Conservation (phyloP, 2,113 vertebrate genomes). For the Pheucticus melanocephalus region DNA sequence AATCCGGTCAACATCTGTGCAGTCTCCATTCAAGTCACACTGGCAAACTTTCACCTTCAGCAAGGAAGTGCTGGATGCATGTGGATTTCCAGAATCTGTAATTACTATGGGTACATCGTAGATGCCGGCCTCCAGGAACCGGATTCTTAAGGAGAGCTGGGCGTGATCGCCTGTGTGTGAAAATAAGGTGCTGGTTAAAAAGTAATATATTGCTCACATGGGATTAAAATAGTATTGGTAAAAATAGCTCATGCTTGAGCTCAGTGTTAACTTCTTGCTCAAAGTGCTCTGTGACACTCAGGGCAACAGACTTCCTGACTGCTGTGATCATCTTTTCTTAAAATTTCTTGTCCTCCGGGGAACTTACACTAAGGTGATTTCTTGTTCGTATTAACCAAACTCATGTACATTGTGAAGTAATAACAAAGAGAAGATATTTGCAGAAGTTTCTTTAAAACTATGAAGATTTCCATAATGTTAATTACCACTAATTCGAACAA, state of each 20-base stretch:
- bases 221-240: neutral
- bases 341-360: neutral
- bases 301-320: neutral
- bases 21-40: slow-evolving; percentile 92
- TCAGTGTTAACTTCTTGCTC: neutral
- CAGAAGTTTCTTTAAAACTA: neutral
- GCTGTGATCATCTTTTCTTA: neutral
- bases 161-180: slow-evolving; percentile 86
- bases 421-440: neutral
- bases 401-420: neutral
- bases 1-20: slow-evolving; percentile 89
- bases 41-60: slow-evolving; percentile 95
- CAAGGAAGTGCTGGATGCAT: slow-evolving; percentile 90
- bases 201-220: neutral
- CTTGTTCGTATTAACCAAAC: neutral
- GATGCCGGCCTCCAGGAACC: slow-evolving; percentile 90
- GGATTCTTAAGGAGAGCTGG: slow-evolving; percentile 88
- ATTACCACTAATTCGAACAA: slow-evolving; percentile 89
- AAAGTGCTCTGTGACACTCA: neutral
- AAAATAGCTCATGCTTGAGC: neutral
- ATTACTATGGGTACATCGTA: slow-evolving; percentile 93
- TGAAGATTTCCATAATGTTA: neutral
- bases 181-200: neutral
- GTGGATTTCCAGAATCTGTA: slow-evolving; percentile 94
- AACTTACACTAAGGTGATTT: neutral